Conservation (phyloP, 2,797 vertebrate genomes). For the Gambusia yucatana region DNA sequence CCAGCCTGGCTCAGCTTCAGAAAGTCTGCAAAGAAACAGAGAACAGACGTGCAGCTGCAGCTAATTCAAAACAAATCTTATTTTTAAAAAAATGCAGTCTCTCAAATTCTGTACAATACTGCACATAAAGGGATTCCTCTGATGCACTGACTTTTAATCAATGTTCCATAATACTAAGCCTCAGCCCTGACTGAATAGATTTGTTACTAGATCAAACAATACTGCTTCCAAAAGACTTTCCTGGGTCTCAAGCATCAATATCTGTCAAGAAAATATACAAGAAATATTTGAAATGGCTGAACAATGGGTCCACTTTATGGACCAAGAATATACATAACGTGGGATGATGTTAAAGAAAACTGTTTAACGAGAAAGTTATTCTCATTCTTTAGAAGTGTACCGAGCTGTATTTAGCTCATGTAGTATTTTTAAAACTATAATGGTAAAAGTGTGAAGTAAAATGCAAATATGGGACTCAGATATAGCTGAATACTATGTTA, state of each 20-base stretch:
- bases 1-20: not conserved
- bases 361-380: not conserved
- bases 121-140: not conserved
- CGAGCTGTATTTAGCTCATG: not conserved
- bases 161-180: not conserved
- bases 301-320: not conserved
- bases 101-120: no score
- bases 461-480: not conserved
- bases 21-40: not conserved
- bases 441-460: not conserved
- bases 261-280: not conserved
- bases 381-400: not conserved
- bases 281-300: not conserved
- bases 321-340: not conserved
- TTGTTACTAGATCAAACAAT: not conserved
- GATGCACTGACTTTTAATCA: not conserved
- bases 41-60: not conserved
- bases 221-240: not conserved
- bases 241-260: not conserved
- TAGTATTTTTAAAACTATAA: not conserved
- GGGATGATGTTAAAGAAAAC: not conserved
- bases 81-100: not conserved
- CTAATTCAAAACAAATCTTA: not conserved
- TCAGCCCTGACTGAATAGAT: not conserved
- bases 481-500: no score